Evolutionary conservation across 1,140 invertebrate species (phyloP).

Genomic region (Monomorium pharaonis): DNA sequence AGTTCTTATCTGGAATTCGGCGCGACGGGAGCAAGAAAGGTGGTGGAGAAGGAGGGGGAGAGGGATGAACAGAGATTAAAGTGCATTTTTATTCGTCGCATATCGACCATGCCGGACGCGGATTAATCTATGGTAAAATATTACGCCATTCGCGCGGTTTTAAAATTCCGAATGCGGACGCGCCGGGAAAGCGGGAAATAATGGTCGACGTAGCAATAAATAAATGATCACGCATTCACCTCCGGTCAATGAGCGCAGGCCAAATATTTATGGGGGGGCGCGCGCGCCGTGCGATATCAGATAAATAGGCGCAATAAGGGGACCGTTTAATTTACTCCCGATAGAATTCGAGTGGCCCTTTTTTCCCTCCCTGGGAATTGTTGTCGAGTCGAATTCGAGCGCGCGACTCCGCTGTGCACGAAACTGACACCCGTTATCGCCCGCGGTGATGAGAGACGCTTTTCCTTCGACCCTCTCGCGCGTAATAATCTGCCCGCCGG

Average conservation of each 20-base stretch:
- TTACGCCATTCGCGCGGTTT: conserved; percentile 53
- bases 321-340: conserved; percentile 49
- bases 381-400: background rate
- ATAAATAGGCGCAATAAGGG: conserved; percentile 57
- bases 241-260: conserved; percentile 25
- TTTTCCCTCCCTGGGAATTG: background rate
- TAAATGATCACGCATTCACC: conserved; percentile 50
- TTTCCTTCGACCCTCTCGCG: conserved; percentile 11
- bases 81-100: conserved; percentile 55
- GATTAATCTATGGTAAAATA: conserved; percentile 59
- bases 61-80: conserved; percentile 45
- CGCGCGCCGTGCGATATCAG: conserved; percentile 20
- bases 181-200: conserved; percentile 35
- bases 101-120: conserved; percentile 36
- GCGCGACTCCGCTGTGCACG: background rate
- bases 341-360: conserved; percentile 34
- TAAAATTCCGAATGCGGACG: conserved; percentile 39
- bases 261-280: conserved; percentile 46
- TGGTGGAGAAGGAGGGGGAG: background rate
- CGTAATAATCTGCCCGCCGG: conserved; percentile 29
- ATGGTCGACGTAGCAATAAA: conserved; percentile 53
- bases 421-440: background rate
- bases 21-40: background rate
- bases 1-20: conserved; percentile 42
- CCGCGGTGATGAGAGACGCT: conserved; percentile 4